Conservation (phyloP, 2,888 invertebrate species). For the Sphecodes monilicornis region DNA sequence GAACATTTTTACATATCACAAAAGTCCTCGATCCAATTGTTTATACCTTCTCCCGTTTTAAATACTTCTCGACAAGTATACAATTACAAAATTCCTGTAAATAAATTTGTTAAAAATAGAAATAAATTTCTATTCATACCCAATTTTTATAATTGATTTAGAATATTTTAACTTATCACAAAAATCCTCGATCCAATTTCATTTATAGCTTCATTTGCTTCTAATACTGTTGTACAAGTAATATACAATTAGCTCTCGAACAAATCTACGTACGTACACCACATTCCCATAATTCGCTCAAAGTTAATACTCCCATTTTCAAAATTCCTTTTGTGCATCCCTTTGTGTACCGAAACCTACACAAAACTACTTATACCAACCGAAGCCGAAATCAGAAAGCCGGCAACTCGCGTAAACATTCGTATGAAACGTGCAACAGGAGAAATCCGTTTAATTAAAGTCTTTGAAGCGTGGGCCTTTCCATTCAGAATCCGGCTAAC, state of each 20-base stretch:
- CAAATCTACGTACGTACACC: background rate
- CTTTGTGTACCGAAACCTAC: background rate
- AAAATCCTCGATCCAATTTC: too few relatives aligned
- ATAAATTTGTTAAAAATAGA: too few relatives aligned
- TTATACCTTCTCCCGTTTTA: background rate
- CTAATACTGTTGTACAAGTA: too few relatives aligned
- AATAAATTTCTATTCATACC: too few relatives aligned
- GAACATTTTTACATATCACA: too few relatives aligned
- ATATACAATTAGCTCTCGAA: too few relatives aligned
- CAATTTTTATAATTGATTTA: too few relatives aligned
- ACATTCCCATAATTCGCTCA: background rate
- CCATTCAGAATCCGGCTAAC: background rate
- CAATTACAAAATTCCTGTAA: too few relatives aligned
- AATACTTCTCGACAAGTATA: background rate
- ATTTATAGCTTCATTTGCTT: too few relatives aligned
- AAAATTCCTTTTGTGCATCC: background rate
- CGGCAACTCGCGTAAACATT: conserved; percentile 1
- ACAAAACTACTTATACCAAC: too few relatives aligned
- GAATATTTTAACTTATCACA: too few relatives aligned
- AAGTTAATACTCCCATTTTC: background rate
- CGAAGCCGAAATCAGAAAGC: background rate
- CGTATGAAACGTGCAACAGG: background rate
- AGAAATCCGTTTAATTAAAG: conserved; percentile 27
- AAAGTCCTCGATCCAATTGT: too few relatives aligned
- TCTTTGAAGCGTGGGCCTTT: background rate